Evolutionary conservation across 2,797 vertebrate species (phyloP).

Genomic region (Pelochelys cantorii): DNA sequence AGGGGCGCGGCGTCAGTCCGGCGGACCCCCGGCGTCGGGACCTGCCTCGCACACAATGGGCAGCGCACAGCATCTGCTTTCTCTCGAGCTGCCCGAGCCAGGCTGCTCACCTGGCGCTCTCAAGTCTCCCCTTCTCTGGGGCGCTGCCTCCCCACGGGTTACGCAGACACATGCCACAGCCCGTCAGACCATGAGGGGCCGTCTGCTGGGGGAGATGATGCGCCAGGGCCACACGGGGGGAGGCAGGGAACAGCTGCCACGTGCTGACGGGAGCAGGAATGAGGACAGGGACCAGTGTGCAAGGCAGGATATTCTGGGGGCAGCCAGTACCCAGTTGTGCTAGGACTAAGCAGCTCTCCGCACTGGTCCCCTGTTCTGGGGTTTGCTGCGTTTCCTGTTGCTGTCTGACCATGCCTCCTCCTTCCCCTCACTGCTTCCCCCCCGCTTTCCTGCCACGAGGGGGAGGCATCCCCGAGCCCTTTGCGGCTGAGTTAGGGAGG

Average conservation of each 20-base stretch:
- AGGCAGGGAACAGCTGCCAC: background rate
- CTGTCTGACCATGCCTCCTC: background rate
- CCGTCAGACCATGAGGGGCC: background rate
- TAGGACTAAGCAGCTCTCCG: background rate
- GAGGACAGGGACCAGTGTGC: background rate
- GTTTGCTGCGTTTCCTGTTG: background rate
- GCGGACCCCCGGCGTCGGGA: background rate
- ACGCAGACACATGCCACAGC: background rate
- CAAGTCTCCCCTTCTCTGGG: background rate
- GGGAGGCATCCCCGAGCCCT: background rate
- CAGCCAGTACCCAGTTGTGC: background rate
- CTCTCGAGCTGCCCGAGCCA: background rate
- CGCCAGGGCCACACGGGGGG: background rate
- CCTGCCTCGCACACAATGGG: background rate
- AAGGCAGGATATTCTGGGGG: background rate
- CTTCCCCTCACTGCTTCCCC: too few species aligned
- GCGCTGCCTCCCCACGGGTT: too few species aligned
- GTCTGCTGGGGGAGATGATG: background rate
- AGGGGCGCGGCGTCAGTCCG: constrained; percentile 21
- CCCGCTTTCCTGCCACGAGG: background rate
- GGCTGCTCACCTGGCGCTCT: background rate
- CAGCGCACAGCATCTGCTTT: background rate
- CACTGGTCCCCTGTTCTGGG: background rate
- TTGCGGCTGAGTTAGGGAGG: background rate
- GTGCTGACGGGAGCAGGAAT: background rate